Evolutionary conservation across 2,113 vertebrate species (phyloP).

Genomic region (Pipra filicauda): DNA sequence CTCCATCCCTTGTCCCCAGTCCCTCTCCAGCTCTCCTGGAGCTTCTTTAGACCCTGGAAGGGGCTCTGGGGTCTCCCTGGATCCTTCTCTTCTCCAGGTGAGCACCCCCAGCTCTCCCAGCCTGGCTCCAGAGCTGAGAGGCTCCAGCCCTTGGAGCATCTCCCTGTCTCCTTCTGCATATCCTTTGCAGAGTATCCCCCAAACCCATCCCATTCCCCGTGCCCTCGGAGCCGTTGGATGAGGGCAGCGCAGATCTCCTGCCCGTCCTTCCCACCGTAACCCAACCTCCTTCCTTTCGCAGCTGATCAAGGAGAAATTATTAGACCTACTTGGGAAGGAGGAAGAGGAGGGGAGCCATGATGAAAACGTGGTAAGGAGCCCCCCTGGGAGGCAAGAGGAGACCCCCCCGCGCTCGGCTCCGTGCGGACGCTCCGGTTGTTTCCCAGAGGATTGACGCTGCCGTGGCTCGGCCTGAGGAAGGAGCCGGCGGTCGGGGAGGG

Average conservation of each 20-base stretch:
- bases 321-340: constrained; percentile 91
- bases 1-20: background rate
- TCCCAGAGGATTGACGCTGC: background rate
- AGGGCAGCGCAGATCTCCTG: background rate
- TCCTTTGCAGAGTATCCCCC: background rate
- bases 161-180: background rate
- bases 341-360: constrained; percentile 93
- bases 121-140: background rate
- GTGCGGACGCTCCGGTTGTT: background rate
- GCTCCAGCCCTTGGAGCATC: background rate
- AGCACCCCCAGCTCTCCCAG: background rate
- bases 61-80: background rate
- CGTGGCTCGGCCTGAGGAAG: background rate
- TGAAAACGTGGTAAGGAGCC: constrained; percentile 89
- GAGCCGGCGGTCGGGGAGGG: background rate
- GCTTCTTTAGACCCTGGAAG: accelerated
- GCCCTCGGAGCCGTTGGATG: background rate
- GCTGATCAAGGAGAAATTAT: constrained; percentile 92
- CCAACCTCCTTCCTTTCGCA: constrained; percentile 54
- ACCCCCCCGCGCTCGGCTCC: background rate
- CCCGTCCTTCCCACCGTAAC: background rate
- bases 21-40: background rate
- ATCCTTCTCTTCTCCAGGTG: background rate
- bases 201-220: background rate
- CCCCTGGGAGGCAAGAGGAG: background rate